These are phyloP conservation scores for Corydoras sp. DNA, from an alignment of 2,113 vertebrate genomes.

Conservation along the genomic window DNA sequence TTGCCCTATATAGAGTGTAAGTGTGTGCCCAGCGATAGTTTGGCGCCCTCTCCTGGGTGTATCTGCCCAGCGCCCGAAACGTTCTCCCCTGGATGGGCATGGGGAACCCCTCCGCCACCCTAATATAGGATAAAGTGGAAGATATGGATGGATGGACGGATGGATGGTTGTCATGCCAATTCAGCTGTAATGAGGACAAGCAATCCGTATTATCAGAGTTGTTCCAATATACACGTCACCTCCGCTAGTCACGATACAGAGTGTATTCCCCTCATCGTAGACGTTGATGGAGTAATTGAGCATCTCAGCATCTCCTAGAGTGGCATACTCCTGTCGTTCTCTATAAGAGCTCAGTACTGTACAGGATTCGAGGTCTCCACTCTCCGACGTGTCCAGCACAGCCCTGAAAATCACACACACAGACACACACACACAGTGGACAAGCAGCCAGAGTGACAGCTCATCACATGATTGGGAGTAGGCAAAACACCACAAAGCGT, in stretches of 20 bases:
- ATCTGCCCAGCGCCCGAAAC: too few species aligned
- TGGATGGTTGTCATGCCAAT: too few species aligned
- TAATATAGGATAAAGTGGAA: too few species aligned
- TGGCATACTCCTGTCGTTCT: slow-evolving; percentile 86
- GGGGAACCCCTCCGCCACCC: too few species aligned
- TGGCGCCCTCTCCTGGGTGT: too few species aligned
- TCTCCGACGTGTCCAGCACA: slow-evolving; percentile 87
- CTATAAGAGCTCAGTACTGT: slow-evolving; percentile 81
- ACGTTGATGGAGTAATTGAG: slow-evolving; percentile 94
- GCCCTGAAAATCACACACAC: slow-evolving; percentile 66
- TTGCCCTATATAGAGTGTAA: too few species aligned
- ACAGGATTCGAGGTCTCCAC: slow-evolving; percentile 76
- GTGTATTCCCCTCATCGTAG: slow-evolving; percentile 92
- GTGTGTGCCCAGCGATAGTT: too few species aligned
- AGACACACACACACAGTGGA: not conserved
- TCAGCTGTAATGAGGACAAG: too few species aligned
- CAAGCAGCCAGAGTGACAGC: not conserved
- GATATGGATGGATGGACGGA: too few species aligned
- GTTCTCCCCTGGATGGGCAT: too few species aligned
- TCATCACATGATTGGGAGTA: not conserved
- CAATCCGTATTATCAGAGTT: too few species aligned
- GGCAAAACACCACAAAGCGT: too few species aligned
- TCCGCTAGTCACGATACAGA: slow-evolving; percentile 96
- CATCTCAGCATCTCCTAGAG: slow-evolving; percentile 92
- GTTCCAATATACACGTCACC: slow-evolving; percentile 60